These are phyloP conservation scores for Clangula hyemalis DNA, from an alignment of 2,797 vertebrate species.

Conservation along the genomic window DNA sequence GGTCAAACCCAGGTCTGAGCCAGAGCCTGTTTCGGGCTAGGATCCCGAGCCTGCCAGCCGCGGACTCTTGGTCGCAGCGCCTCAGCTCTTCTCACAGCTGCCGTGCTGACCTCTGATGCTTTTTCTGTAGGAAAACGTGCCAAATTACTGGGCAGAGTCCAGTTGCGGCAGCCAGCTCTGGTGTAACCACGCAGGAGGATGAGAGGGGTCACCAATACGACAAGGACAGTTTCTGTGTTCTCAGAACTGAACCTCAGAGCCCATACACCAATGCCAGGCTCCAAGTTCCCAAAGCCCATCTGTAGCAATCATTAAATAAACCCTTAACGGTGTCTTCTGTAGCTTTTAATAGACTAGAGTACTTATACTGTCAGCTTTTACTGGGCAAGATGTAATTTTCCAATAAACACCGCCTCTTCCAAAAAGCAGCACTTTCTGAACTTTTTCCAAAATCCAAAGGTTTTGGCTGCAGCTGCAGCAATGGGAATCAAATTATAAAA, in stretches of 20 bases:
- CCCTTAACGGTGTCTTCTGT: slow-evolving; percentile 63
- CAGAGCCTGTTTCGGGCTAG: background rate
- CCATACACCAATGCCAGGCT: background rate
- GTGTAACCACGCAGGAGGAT: background rate
- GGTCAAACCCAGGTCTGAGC: slow-evolving; percentile 8
- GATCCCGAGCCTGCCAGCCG: background rate
- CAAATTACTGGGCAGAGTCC: background rate
- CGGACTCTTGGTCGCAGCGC: background rate
- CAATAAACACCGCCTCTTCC: slow-evolving; percentile 71
- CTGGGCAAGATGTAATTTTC: slow-evolving; percentile 74
- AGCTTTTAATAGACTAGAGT: slow-evolving; percentile 68
- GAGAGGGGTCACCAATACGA: background rate
- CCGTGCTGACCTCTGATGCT: background rate
- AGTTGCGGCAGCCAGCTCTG: background rate
- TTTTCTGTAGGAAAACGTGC: background rate
- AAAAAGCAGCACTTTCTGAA: slow-evolving; percentile 75
- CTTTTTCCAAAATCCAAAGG: slow-evolving; percentile 69
- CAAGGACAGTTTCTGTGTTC: background rate
- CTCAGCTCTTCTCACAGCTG: background rate
- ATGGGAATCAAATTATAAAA: slow-evolving; percentile 76
- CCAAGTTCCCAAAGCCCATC: background rate
- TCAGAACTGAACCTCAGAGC: background rate
- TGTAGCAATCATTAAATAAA: slow-evolving; percentile 60
- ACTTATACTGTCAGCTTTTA: slow-evolving; percentile 70
- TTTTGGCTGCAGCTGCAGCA: slow-evolving; percentile 70